A percentile compares a stretch with the other conserved stretches of the same genome.
Evolutionary conservation across 2,888 invertebrate genomes (phyloP).

Genomic region (Cybosia mesomella): DNA sequence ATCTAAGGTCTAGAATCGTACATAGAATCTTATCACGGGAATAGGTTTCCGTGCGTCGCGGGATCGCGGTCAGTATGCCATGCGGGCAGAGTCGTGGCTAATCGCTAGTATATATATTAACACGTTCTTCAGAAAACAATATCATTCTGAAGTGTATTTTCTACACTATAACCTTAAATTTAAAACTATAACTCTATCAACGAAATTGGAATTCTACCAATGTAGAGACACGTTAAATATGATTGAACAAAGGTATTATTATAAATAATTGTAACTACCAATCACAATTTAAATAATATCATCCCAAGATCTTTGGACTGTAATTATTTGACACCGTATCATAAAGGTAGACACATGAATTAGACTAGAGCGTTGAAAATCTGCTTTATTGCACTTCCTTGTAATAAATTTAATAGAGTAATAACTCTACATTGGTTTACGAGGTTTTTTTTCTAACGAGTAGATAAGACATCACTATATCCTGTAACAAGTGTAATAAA

Average conservation of each 20-base stretch:
- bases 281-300: slow-evolving; percentile 46
- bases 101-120: no score
- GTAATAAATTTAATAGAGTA: slow-evolving; percentile 49
- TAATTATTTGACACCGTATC: slow-evolving; percentile 42
- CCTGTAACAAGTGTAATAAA: slow-evolving; percentile 19
- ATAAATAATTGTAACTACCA: slow-evolving; percentile 35
- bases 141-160: no score
- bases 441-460: slow-evolving; percentile 8
- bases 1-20: no score
- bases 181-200: background rate
- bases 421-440: slow-evolving; percentile 30
- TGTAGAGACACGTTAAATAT: background rate
- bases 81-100: no score
- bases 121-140: no score
- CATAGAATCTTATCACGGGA: no score
- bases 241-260: slow-evolving; percentile 19
- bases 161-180: background rate
- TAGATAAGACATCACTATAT: slow-evolving; percentile 25
- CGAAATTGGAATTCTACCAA: slow-evolving; percentile 18
- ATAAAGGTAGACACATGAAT: slow-evolving; percentile 33
- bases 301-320: slow-evolving; percentile 37
- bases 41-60: no score
- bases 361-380: slow-evolving; percentile 42
- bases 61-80: no score
- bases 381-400: slow-evolving; percentile 51